Conservation (phyloP, 2,113 vertebrate species). For the Lepus europaeus region DNA sequence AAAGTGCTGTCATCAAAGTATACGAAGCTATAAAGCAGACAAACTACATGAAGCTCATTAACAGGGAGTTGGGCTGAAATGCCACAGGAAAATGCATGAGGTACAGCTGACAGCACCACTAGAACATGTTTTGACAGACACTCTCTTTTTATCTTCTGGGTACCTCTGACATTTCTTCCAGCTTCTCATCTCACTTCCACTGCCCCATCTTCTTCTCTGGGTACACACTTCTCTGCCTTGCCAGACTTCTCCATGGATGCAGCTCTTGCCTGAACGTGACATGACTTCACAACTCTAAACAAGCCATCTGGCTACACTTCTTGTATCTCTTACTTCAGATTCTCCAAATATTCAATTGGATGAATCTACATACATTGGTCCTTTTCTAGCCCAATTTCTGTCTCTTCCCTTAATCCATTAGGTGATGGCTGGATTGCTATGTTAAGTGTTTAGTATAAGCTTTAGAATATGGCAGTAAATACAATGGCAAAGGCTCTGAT, state of each 20-base stretch:
- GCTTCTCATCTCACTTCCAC: neutral
- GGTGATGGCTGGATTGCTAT: neutral
- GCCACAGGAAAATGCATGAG: neutral
- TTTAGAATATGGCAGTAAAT: neutral
- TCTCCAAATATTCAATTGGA: neutral
- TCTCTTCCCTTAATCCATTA: neutral
- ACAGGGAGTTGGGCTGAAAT: neutral
- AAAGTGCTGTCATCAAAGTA: neutral
- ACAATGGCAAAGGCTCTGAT: neutral
- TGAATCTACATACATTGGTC: neutral
- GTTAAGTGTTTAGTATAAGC: neutral
- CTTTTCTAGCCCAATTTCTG: neutral
- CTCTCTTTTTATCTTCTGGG: neutral
- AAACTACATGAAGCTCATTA: neutral
- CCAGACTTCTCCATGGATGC: neutral
- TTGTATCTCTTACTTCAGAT: neutral
- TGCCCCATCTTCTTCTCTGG: neutral
- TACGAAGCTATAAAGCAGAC: neutral
- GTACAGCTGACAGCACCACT: rapidly evolving
- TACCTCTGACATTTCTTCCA: neutral
- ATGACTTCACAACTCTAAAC: neutral
- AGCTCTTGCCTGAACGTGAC: neutral
- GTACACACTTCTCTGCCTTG: neutral
- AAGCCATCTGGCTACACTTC: neutral
- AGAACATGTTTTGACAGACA: too few species aligned